Base-by-base conservation (phyloP, 2,113 vertebrate species). In the Limnothrissa miodon region DNA sequence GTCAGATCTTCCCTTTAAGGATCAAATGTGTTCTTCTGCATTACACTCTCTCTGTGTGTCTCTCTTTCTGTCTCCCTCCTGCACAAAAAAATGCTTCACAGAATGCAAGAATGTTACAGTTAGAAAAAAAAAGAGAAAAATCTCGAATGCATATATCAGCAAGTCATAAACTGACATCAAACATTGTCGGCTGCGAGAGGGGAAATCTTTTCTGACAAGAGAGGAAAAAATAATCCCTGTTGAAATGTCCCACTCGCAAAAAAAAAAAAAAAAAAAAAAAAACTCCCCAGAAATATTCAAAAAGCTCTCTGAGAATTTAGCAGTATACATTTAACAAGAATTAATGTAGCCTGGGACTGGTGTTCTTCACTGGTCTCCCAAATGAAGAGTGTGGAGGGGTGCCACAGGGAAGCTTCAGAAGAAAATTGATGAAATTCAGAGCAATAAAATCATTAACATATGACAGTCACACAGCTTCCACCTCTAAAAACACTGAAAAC, bases 1-100 rank as follows among this genome's bases (percentile, higher is more conserved):
- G 39, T 81, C 79, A 70, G 45, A 81, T 81, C 80, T 42, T 81
- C 45, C 39, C 83, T 81, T 74, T 70, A 44, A 74, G 79, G 48
- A 83, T 83, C 85, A 74, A 74, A 39, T 74, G 66, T 13, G 66
- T 74, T 74, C 66, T 33, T 17, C 13, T 74, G 66, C 15, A 33
- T 29, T 56, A 10, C 48, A 53, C n/a, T n/a, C n/a, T n/a, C n/a
- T n/a, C 48, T 53, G 4, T 42, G 2, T 42, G 2, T 42, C 42
- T 42, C 25, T 33, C n/a, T 66, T 6, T 66, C 25, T 66, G 10
- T 66, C 33, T 70, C 15, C 13, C 0, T 70, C 36, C 36, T 70
- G 5, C 33, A 36, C 25, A 25, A 13, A 70, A 70, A 70, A 36
- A 70, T 70, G 62, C 36, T 33, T 74, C 66, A 10, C 66, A 74